phyloP scores from a whole-genome alignment of 2,113 vertebrate species.

The Cettia cetti region DNA sequence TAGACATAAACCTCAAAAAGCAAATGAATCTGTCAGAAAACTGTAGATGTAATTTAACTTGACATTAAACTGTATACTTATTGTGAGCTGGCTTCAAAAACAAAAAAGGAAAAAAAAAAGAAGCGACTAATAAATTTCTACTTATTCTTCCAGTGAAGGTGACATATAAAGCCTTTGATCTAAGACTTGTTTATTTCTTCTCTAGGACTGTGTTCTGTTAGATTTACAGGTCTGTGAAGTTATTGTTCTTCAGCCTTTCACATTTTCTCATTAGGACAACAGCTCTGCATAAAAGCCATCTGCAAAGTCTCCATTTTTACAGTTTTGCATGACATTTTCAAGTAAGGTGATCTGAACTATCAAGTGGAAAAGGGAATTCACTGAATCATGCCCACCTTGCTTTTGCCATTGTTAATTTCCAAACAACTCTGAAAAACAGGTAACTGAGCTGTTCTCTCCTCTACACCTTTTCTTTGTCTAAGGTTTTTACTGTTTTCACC shows the following conservation, averaged over 20 bases:
- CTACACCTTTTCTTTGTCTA: neutral
- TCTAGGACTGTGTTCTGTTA: slow-evolving; percentile 61
- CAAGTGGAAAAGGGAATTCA: neutral
- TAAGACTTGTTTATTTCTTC: slow-evolving; percentile 54
- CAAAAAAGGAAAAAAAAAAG: neutral
- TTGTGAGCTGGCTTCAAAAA: neutral
- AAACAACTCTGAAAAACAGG: neutral
- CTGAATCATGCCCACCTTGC: neutral
- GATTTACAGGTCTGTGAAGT: slow-evolving; percentile 65
- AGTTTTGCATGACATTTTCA: slow-evolving; percentile 15
- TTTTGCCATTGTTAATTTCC: neutral
- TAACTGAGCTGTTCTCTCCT: neutral
- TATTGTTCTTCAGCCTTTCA: slow-evolving; percentile 59
- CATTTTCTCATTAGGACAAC: slow-evolving; percentile 68
- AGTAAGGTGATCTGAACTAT: slow-evolving; percentile 12
- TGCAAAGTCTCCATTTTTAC: slow-evolving; percentile 60
- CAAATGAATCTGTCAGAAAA: slow-evolving; percentile 66
- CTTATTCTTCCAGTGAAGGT: slow-evolving; percentile 46
- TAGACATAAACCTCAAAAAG: slow-evolving; percentile 73
- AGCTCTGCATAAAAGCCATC: slow-evolving; percentile 60
- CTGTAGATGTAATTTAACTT: slow-evolving; percentile 66
- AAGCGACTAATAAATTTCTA: slow-evolving; percentile 56
- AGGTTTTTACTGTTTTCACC: neutral
- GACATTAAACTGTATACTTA: slow-evolving; percentile 61
- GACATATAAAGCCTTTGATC: slow-evolving; percentile 63